phyloP scores from a whole-genome alignment of 2,888 invertebrate genomes.

The Pomacea canaliculata region DNA sequence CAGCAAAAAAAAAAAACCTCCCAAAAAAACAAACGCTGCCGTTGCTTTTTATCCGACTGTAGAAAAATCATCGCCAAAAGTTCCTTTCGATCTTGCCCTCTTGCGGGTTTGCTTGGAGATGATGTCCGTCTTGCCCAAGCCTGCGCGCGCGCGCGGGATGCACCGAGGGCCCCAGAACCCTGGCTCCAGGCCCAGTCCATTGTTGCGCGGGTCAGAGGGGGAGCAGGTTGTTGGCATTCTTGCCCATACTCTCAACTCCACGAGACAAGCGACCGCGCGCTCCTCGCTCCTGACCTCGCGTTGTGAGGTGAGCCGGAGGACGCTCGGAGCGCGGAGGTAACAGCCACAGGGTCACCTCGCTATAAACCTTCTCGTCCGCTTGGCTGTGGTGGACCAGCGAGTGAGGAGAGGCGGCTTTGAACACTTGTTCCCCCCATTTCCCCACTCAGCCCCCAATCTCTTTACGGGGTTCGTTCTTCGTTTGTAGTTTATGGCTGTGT shows the following conservation, averaged over 20 bases:
- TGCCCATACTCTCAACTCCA: background rate
- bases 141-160: background rate
- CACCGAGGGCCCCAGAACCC: background rate
- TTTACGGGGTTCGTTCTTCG: too few relatives aligned
- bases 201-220: background rate
- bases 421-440: too few relatives aligned
- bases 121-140: too few relatives aligned
- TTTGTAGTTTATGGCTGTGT: too few relatives aligned
- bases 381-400: background rate
- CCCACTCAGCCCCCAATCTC: too few relatives aligned
- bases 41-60: too few relatives aligned
- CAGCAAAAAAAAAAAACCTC: too few relatives aligned
- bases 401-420: too few relatives aligned
- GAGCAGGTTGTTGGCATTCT: background rate
- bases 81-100: too few relatives aligned
- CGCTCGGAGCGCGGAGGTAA: background rate
- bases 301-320: background rate
- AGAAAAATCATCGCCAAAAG: too few relatives aligned
- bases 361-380: background rate
- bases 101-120: too few relatives aligned
- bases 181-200: constrained; percentile 1
- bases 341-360: background rate
- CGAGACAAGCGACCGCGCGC: background rate
- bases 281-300: background rate
- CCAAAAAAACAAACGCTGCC: too few relatives aligned